A percentile compares a stretch with the other conserved stretches of the same genome.
phyloP scores from a whole-genome alignment of 2,113 vertebrate genomes.

The Fukomys damarensis region DNA sequence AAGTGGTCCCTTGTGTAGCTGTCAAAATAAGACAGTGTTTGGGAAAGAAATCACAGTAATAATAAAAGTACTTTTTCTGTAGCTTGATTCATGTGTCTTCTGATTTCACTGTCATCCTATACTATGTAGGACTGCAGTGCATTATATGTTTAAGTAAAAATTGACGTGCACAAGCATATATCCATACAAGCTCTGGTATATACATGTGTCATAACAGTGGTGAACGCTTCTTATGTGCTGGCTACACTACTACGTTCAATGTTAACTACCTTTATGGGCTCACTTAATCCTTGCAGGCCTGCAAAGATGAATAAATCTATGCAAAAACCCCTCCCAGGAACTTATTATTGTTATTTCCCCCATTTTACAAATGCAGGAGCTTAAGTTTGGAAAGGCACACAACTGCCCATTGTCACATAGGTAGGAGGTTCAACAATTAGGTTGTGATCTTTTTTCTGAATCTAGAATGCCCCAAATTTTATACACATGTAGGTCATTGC shows the following conservation, averaged over 20 bases:
- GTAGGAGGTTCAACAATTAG: background rate
- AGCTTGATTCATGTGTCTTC: background rate
- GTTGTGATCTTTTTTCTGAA: background rate
- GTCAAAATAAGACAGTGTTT: constrained; percentile 1
- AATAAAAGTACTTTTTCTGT: background rate
- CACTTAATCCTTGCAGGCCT: background rate
- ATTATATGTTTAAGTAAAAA: background rate
- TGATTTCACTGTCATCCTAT: background rate
- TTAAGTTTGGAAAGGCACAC: constrained; percentile 5
- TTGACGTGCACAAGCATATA: background rate
- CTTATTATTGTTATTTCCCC: background rate
- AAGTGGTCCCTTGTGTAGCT: background rate
- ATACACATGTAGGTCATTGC: background rate
- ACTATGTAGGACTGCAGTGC: background rate
- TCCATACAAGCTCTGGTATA: too few relatives aligned
- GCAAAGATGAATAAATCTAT: background rate
- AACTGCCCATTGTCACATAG: background rate
- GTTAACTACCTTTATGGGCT: background rate
- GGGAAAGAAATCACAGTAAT: background rate
- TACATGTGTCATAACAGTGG: background rate
- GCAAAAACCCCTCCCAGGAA: background rate
- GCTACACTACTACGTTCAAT: background rate
- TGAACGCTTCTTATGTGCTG: background rate
- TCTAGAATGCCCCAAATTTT: background rate
- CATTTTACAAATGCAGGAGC: background rate